Percentiles rank a stretch among this genome's conserved stretches.
Conservation (phyloP, 2,888 invertebrate genomes). For the Andrena chrysosceles region DNA sequence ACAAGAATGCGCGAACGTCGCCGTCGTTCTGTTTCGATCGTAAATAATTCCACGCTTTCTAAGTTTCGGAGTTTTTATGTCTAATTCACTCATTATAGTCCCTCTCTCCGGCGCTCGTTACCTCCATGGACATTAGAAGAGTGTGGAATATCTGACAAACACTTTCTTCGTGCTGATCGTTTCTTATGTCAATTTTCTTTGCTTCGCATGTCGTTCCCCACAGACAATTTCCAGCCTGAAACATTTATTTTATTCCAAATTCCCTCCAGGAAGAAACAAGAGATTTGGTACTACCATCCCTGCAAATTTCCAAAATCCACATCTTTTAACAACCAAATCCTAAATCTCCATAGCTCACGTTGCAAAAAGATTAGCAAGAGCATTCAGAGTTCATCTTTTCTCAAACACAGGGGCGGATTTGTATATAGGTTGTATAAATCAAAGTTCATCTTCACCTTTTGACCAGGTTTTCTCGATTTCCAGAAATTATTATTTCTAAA, state of each 20-base stretch:
- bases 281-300: neutral
- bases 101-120: slow-evolving; percentile 5
- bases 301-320: no score
- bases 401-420: no score
- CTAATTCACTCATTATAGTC: slow-evolving; percentile 55
- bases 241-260: neutral
- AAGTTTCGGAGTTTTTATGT: slow-evolving; percentile 55
- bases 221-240: no score
- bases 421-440: no score
- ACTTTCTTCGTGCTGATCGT: slow-evolving; percentile 32
- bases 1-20: slow-evolving; percentile 32
- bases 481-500: no score
- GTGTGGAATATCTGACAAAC: slow-evolving; percentile 25
- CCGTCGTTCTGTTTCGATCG: slow-evolving; percentile 26
- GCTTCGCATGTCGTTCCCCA: no score
- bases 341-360: no score
- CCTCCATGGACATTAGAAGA: slow-evolving; percentile 40
- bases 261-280: neutral
- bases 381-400: no score
- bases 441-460: no score
- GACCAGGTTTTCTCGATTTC: no score
- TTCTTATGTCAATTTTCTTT: neutral
- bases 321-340: no score
- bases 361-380: no score
- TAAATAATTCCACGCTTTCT: slow-evolving; percentile 70